These are phyloP conservation scores for Pituophis catenifer DNA, from an alignment of 2,113 vertebrate species.

Conservation along the genomic window DNA sequence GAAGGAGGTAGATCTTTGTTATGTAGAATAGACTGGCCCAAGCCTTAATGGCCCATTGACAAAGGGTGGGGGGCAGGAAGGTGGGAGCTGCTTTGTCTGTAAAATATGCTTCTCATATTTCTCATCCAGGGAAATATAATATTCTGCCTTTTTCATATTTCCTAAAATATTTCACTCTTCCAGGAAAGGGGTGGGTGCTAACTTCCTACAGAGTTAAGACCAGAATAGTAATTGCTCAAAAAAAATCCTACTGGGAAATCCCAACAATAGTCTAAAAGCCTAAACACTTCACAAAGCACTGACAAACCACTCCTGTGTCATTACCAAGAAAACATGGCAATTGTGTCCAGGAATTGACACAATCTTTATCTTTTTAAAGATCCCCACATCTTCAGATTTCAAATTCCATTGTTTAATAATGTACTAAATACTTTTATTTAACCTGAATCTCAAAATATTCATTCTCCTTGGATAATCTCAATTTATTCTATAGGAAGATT, in stretches of 20 bases:
- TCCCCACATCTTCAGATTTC: not conserved
- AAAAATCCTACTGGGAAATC: not conserved
- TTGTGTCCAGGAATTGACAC: not conserved
- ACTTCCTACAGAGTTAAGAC: not conserved
- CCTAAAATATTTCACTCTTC: no score
- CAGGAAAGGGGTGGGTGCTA: no score
- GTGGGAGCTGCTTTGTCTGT: no score
- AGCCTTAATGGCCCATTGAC: no score
- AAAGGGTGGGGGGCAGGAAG: no score
- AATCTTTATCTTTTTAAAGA: not conserved
- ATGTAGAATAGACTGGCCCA: no score
- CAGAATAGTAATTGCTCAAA: not conserved
- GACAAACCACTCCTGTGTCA: not conserved
- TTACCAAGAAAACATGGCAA: not conserved
- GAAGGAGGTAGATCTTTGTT: no score
- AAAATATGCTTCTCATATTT: no score
- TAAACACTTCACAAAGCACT: not conserved
- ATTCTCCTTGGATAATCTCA: not conserved
- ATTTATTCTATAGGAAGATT: not conserved
- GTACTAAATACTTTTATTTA: not conserved
- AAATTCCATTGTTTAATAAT: not conserved
- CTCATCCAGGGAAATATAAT: no score
- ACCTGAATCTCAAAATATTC: not conserved
- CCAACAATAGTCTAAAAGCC: not conserved
- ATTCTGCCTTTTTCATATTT: no score